Evolutionary conservation across 2,888 invertebrate species (phyloP), one percentile per base, ranked within the genome.

Genomic region (Pseudanteris insignis): DNA sequence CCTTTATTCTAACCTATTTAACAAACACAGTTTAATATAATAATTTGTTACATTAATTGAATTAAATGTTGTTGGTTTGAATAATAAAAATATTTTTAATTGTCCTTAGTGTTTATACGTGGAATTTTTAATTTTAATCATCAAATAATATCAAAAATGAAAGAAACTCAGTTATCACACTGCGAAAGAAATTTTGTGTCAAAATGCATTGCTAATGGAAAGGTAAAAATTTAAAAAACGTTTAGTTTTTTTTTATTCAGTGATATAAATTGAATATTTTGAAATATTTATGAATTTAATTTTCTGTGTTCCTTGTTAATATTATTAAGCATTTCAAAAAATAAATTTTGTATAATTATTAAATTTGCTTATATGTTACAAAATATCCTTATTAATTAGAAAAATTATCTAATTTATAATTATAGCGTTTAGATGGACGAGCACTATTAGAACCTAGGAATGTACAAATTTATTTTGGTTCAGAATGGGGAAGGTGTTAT

Each of bases 401-500:
- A 9, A 9, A 28, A 28, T 28, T 9, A 28, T 9, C n/a, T n/a
- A 28, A 28, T 9, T 33, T 10, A 10, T n/a, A n/a, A n/a, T 32
- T 30, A 63, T 74, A 92, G 91, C 85, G 94, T 50, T 81, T 92
- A 66, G 94, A 94, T 83, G 92, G 92, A 2, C 84, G 94, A 70
- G 84, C 83, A 67, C 86, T 88, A 62, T 84, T 88, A 69, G 91
- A 93, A 76, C 88, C 88, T 63, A 84, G 94, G 65, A 82, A 85
- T 15, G 77, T 91, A 9, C 82, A 86, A 67, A 88, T 94, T 58
- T 82, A 86, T 66, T 93, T 91, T 79, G 92, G 92, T 10, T 85
- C 86, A n/a, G 90, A 90, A 65, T 92, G 89, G 86, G 94, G 94
- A 28, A 88, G 88, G 67, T 92, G 90, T 70, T 83, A 88, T 64